Evolutionary conservation across 2,113 vertebrate species (phyloP), one percentile per base, ranked within the genome.

Genomic region (Kobus ellipsiprymnus): DNA sequence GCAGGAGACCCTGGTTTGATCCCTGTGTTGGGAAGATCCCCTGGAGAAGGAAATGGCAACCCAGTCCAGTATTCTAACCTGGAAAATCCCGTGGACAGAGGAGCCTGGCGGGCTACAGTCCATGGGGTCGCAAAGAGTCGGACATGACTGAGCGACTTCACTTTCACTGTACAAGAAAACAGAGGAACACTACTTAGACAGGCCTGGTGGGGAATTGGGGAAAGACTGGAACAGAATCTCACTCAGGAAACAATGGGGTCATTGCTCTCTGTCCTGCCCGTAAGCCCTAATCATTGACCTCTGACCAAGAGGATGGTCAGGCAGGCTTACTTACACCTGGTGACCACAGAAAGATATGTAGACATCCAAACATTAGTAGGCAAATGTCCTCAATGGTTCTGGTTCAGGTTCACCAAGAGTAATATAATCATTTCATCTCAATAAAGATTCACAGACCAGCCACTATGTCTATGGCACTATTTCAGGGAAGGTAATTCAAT

Each of bases 61-160:
- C 21, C 55, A 57, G 21, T 57, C 55, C 55, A 57, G 8, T 57
- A 57, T 57, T 57, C 55, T 57, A 25, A 8, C 55, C 55, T 57
- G 55, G 55, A 57, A 8, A 59, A 59, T 11, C 23, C 57, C 23
- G 4, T 27, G 57, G 23, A 59, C 23, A 11, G 8, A 59, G 57
- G 55, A 57, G 23, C 8, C 23, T 57, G 55, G 21, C 0, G 23
- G 21, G 23, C 55, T 57, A 11, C 55, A 57, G 8, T 25, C 23
- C 23, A 11, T 0, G 0, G 9, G 23, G 8, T 57, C 1, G 0
- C 55, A 36, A 36, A 57, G 55, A 57, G 21, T 57, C 0, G 9
- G 55, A 25, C 23, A 25, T 25, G 55, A 57, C 9, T 23, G 21
- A 57, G 9, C 0, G 23, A 57, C 55, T 57, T 57, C 55, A 55